Percentiles rank a stretch among this genome's conserved stretches.
phyloP scores from a whole-genome alignment of 1,140 invertebrate genomes.

The Calliphora vicina region DNA sequence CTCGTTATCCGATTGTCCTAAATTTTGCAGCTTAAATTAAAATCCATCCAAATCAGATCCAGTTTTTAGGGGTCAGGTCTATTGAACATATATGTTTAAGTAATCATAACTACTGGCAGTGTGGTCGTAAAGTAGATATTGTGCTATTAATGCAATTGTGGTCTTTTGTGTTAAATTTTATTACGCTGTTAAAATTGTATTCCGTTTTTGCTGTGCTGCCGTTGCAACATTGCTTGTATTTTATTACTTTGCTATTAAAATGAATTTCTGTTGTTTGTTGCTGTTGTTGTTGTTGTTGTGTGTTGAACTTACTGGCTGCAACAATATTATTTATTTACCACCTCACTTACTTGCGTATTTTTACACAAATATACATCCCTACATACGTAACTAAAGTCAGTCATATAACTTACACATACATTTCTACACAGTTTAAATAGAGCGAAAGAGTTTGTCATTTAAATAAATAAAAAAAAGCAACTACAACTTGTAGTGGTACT shows the following conservation, averaged over 20 bases:
- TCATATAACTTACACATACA: background rate
- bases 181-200: background rate
- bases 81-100: background rate
- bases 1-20: too few species aligned
- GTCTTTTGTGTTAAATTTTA: conserved; percentile 14
- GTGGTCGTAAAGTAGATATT: background rate
- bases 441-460: background rate
- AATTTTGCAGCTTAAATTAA: too few species aligned
- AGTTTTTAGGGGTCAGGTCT: too few species aligned
- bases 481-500: too few species aligned
- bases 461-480: background rate
- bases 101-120: background rate
- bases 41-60: too few species aligned
- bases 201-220: background rate
- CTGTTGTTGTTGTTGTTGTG: background rate
- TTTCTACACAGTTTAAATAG: background rate
- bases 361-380: too few species aligned
- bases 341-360: background rate
- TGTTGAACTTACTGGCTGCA: background rate
- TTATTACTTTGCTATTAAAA: conserved; percentile 6
- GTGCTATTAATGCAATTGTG: conserved; percentile 5
- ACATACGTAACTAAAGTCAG: background rate
- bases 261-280: background rate
- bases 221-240: background rate
- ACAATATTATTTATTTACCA: background rate